phyloP scores from a whole-genome alignment of 2,797 vertebrate genomes.

The Sebastiscus albofasciatus region DNA sequence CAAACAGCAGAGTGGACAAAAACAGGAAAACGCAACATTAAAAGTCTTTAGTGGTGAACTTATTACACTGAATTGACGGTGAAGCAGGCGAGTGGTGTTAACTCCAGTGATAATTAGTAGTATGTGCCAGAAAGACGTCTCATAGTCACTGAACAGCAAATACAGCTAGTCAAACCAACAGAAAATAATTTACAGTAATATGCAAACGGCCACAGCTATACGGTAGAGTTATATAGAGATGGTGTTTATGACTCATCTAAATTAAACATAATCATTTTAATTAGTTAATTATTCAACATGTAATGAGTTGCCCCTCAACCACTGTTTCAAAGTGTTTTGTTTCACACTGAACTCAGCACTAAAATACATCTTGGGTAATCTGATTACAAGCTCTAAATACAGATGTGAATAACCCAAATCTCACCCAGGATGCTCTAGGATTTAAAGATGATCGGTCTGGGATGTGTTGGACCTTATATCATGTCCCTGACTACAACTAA shows the following conservation, averaged over 20 bases:
- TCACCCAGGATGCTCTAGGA: too few species aligned
- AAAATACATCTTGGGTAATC: too few species aligned
- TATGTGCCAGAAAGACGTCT: not conserved
- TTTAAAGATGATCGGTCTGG: too few species aligned
- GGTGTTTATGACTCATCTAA: not conserved
- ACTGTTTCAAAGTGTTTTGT: too few species aligned
- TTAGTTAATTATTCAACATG: too few species aligned
- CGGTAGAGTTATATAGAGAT: not conserved
- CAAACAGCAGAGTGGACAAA: not conserved
- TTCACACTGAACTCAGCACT: not conserved
- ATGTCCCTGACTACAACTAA: too few species aligned
- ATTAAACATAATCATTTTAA: not conserved
- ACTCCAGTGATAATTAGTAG: not conserved
- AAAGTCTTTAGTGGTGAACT: not conserved
- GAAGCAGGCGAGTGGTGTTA: not conserved
- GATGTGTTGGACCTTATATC: too few species aligned
- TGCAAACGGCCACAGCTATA: not conserved
- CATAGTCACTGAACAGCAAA: constrained; percentile 14
- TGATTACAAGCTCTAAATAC: not conserved
- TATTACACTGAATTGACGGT: not conserved
- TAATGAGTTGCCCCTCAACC: too few species aligned
- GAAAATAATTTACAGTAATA: not conserved
- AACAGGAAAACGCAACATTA: not conserved
- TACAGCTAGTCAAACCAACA: not conserved
- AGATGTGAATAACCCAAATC: too few species aligned